Evolutionary conservation across 2,113 vertebrate species (phyloP).

Genomic region (Bubo scandiacus): DNA sequence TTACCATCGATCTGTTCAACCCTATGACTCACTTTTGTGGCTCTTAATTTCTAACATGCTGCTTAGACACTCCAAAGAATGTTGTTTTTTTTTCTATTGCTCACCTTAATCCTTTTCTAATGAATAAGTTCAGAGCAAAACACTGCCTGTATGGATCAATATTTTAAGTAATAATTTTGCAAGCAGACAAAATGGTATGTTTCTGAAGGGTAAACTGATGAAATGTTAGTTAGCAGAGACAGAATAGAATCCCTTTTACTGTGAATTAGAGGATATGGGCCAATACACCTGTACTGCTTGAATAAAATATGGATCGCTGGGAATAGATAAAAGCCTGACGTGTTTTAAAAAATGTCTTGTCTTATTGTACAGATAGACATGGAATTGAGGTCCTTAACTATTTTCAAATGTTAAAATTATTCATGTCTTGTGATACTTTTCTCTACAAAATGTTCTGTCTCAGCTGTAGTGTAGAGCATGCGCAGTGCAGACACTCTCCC

Average conservation of each 20-base stretch:
- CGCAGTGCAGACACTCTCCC: not conserved
- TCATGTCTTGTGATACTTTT: not conserved
- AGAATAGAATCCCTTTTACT: not conserved
- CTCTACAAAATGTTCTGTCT: not conserved
- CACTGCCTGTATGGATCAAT: slow-evolving; percentile 25
- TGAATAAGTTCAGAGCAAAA: slow-evolving; percentile 25
- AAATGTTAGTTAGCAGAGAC: not conserved
- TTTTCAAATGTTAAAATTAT: not conserved
- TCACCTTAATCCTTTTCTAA: slow-evolving; percentile 50
- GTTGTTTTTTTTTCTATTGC: not conserved
- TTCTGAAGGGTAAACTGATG: slow-evolving; percentile 39
- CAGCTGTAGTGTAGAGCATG: accelerated
- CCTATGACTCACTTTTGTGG: slow-evolving; percentile 3
- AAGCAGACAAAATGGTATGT: slow-evolving; percentile 12
- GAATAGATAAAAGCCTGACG: not conserved
- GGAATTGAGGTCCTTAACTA: not conserved
- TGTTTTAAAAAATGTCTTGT: not conserved
- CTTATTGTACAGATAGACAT: not conserved
- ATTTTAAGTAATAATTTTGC: slow-evolving; percentile 22
- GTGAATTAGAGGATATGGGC: not conserved
- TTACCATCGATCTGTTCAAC: slow-evolving; percentile 18
- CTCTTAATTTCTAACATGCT: slow-evolving; percentile 48
- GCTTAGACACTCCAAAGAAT: slow-evolving; percentile 5
- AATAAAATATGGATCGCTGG: not conserved
- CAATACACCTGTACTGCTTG: not conserved